These are phyloP conservation scores for Drosophila subobscura DNA, from an alignment of 1,140 invertebrate species.

Conservation along the genomic window DNA sequence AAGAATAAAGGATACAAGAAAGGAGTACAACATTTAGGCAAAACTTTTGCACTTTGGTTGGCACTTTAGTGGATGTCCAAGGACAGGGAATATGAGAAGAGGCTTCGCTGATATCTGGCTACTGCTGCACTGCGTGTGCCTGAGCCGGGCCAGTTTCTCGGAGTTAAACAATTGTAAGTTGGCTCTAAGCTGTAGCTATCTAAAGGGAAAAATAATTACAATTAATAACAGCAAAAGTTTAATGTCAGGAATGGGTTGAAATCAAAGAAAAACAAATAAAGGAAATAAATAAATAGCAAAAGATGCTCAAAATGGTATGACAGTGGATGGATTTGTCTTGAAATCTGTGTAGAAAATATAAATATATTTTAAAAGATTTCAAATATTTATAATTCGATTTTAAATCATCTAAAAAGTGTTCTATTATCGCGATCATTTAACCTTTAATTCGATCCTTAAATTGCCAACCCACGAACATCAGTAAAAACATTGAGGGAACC, in stretches of 20 bases:
- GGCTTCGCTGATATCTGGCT: slow-evolving; percentile 31
- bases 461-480: not conserved
- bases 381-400: too few relatives aligned
- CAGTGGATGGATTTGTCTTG: too few relatives aligned
- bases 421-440: too few relatives aligned
- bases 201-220: not conserved
- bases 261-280: too few relatives aligned
- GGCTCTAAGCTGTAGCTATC: not conserved
- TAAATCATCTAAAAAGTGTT: too few relatives aligned
- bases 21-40: slow-evolving; percentile 11
- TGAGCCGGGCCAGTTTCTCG: slow-evolving; percentile 48
- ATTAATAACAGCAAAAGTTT: not conserved
- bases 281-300: too few relatives aligned
- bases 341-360: too few relatives aligned
- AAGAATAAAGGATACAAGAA: slow-evolving; percentile 3
- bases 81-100: slow-evolving; percentile 45
- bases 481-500: too few relatives aligned
- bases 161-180: slow-evolving; percentile 72
- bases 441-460: not conserved
- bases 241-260: too few relatives aligned
- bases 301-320: too few relatives aligned
- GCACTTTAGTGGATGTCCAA: slow-evolving; percentile 25
- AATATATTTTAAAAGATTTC: too few relatives aligned
- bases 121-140: slow-evolving; percentile 41
- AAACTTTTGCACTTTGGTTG: slow-evolving; percentile 45